Percentiles rank a stretch among this genome's conserved stretches.
phyloP scores from a whole-genome alignment of 1,140 invertebrate species.

The Trachymyrmex cornetzi region DNA sequence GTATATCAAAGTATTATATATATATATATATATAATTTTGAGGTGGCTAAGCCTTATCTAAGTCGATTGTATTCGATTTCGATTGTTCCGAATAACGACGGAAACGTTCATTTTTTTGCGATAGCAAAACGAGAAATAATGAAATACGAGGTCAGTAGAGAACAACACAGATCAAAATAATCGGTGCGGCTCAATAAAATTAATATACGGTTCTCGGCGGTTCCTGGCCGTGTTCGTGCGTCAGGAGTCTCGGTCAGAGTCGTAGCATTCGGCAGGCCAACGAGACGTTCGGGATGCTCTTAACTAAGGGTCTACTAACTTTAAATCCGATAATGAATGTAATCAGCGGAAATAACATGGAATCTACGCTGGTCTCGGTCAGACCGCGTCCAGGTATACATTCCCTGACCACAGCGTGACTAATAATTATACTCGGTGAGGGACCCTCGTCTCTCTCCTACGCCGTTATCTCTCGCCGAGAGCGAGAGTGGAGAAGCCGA shows the following conservation, averaged over 20 bases:
- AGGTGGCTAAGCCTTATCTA: background rate
- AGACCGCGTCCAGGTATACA: slow-evolving; percentile 66
- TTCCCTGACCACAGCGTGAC: slow-evolving; percentile 75
- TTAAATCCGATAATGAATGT: slow-evolving; percentile 84
- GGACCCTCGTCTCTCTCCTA: slow-evolving; percentile 71
- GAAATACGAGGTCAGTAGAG: slow-evolving; percentile 25
- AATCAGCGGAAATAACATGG: slow-evolving; percentile 83
- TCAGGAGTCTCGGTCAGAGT: slow-evolving; percentile 16
- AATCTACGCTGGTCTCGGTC: slow-evolving; percentile 76
- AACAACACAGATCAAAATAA: slow-evolving; percentile 30
- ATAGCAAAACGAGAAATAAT: slow-evolving; percentile 48
- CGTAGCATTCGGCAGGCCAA: slow-evolving; percentile 40
- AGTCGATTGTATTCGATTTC: background rate
- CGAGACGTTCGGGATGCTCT: slow-evolving; percentile 44
- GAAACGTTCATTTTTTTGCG: slow-evolving; percentile 3
- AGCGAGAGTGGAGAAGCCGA: slow-evolving; percentile 58
- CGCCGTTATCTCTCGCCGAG: slow-evolving; percentile 63
- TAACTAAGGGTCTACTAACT: slow-evolving; percentile 75
- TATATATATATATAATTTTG: background rate
- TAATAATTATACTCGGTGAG: slow-evolving; percentile 78
- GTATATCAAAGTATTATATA: background rate
- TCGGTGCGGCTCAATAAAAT: slow-evolving; percentile 51
- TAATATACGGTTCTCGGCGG: slow-evolving; percentile 48
- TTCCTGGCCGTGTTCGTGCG: slow-evolving; percentile 33
- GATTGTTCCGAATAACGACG: background rate